A percentile compares a stretch with the other conserved stretches of the same genome.
Conservation (phyloP, 2,113 vertebrate species). For the Gadus macrocephalus region DNA sequence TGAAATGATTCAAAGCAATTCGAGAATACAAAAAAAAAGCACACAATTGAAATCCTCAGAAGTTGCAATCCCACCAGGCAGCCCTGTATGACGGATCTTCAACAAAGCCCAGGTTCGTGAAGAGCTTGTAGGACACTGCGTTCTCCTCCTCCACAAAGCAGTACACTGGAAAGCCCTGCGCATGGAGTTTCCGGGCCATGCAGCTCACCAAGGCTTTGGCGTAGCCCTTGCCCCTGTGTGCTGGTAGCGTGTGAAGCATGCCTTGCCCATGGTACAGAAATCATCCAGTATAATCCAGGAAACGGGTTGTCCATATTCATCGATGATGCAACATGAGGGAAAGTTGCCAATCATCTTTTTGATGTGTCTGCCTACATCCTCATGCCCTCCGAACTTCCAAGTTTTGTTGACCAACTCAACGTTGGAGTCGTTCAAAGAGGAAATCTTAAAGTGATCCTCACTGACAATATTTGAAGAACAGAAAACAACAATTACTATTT, state of each 20-base stretch:
- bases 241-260: constrained; percentile 57
- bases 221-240: constrained; percentile 66
- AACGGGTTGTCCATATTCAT: constrained; percentile 43
- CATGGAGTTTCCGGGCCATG: constrained; percentile 54
- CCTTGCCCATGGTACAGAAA: constrained; percentile 51
- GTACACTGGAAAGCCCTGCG: constrained; percentile 58
- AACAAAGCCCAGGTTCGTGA: constrained; percentile 62
- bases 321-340: constrained; percentile 61
- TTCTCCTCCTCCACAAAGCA: constrained; percentile 66
- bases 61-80: constrained; percentile 45
- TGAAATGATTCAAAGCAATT: not conserved
- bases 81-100: constrained; percentile 54
- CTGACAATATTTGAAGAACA: constrained; percentile 23
- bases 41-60: not conserved
- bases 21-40: too few relatives aligned
- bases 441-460: constrained; percentile 50
- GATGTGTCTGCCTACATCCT: constrained; percentile 33
- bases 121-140: constrained; percentile 57
- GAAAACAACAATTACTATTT: not conserved
- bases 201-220: constrained; percentile 58
- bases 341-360: constrained; percentile 50
- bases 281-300: constrained; percentile 62
- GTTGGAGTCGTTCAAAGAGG: constrained; percentile 41
- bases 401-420: constrained; percentile 48
- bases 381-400: constrained; percentile 54